phyloP scores from a whole-genome alignment of 2,113 vertebrate species.

The Pterocles burchelli region DNA sequence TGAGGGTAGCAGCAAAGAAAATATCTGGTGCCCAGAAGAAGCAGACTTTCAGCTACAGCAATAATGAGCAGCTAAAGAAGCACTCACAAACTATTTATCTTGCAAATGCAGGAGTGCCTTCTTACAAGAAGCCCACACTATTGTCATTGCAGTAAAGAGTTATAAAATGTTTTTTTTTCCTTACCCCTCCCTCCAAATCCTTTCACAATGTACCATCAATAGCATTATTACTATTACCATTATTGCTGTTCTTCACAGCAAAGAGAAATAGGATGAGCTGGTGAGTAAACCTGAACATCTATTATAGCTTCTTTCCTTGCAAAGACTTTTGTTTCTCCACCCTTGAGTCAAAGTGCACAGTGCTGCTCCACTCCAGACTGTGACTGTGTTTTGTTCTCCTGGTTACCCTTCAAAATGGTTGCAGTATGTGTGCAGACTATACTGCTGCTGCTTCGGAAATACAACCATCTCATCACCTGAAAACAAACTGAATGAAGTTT shows the following conservation, averaged over 20 bases:
- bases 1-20: background rate
- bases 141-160: background rate
- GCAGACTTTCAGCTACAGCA: background rate
- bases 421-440: background rate
- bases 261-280: background rate
- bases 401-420: background rate
- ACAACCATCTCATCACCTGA: background rate
- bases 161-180: background rate
- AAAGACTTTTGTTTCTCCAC: background rate
- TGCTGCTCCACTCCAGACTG: background rate
- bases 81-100: background rate
- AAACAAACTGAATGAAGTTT: background rate
- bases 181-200: accelerated
- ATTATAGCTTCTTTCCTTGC: background rate
- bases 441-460: background rate
- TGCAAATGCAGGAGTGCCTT: background rate
- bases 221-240: background rate
- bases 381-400: background rate
- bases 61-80: background rate
- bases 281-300: background rate
- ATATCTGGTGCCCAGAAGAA: background rate
- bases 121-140: background rate
- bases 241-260: background rate
- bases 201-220: background rate
- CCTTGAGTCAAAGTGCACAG: background rate